These are phyloP conservation scores for Heliothis subflexa DNA, from an alignment of 1,140 invertebrate species.

Conservation along the genomic window DNA sequence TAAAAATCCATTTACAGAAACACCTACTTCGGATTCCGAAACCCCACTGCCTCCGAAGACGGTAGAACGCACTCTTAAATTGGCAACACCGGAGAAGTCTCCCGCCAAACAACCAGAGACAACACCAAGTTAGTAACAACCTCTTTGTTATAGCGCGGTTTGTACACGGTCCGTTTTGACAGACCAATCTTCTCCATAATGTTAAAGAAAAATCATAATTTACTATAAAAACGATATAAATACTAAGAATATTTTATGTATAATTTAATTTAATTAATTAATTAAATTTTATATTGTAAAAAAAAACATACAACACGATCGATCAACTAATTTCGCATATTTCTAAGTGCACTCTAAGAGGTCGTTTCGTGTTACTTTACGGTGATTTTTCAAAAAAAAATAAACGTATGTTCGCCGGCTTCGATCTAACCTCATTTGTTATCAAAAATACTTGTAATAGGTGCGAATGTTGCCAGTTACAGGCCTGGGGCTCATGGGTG, in stretches of 20 bases:
- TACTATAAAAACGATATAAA: no score
- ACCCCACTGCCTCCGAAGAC: constrained; percentile 60
- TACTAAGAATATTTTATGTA: no score
- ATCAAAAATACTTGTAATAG: constrained; percentile 32
- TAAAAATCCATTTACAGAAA: constrained; percentile 58
- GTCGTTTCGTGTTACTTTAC: no score
- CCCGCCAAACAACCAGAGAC: constrained; percentile 64
- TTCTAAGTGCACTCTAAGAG: no score
- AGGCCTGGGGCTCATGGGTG: constrained; percentile 72
- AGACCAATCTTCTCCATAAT: constrained; percentile 24
- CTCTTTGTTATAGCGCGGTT: background rate
- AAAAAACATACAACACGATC: no score
- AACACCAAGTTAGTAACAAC: constrained; percentile 33
- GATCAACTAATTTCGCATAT: no score
- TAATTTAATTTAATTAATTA: no score
- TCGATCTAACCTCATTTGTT: background rate
- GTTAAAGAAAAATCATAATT: no score
- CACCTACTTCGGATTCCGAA: constrained; percentile 75
- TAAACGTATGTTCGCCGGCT: background rate
- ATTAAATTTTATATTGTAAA: no score
- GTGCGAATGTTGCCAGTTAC: constrained; percentile 41
- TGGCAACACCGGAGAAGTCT: constrained; percentile 76
- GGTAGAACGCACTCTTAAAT: constrained; percentile 71
- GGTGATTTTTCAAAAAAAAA: no score
- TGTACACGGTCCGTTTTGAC: background rate